Evolutionary conservation across 30 jellyfish, hydroid and myxozoan species (phyloP).

Genomic region (Calvadosia cruxmelitensis): DNA sequence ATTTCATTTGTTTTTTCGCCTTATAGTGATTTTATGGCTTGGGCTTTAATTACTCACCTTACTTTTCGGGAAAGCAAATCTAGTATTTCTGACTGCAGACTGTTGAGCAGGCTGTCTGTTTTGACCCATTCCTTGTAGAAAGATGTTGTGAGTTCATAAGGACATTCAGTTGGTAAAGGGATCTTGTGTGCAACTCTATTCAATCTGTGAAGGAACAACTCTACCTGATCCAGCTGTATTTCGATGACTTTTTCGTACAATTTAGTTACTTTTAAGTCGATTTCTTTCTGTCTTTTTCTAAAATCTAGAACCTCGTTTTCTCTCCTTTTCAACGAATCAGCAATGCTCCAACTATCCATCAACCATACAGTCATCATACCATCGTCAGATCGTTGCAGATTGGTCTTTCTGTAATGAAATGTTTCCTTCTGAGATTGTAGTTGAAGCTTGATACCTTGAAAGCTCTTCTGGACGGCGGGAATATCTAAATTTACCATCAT

Average conservation of each 20-base stretch:
- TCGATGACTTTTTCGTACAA: constrained; percentile 18
- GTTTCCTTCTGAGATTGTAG: neutral
- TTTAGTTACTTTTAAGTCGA: constrained; percentile 19
- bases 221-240: constrained; percentile 15
- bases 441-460: neutral
- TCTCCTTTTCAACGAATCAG: constrained; percentile 36
- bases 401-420: neutral
- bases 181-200: neutral
- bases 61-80: constrained; percentile 42
- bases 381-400: neutral
- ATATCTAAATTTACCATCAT: too few species aligned
- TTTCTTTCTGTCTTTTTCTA: constrained; percentile 10
- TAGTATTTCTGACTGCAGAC: constrained; percentile 56
- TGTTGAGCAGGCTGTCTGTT: constrained; percentile 16
- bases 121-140: constrained; percentile 18
- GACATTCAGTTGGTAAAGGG: constrained; percentile 25
- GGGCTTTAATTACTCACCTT: constrained; percentile 5
- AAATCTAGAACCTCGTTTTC: constrained; percentile 17
- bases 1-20: too few species aligned
- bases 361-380: constrained; percentile 72
- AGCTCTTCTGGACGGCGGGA: too few species aligned
- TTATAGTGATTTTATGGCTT: too few species aligned
- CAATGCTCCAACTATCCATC: constrained; percentile 83
- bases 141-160: constrained; percentile 17
- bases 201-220: constrained; percentile 17